Evolutionary conservation across 2,888 invertebrate genomes (phyloP).

Genomic region (Athetis lepigone): DNA sequence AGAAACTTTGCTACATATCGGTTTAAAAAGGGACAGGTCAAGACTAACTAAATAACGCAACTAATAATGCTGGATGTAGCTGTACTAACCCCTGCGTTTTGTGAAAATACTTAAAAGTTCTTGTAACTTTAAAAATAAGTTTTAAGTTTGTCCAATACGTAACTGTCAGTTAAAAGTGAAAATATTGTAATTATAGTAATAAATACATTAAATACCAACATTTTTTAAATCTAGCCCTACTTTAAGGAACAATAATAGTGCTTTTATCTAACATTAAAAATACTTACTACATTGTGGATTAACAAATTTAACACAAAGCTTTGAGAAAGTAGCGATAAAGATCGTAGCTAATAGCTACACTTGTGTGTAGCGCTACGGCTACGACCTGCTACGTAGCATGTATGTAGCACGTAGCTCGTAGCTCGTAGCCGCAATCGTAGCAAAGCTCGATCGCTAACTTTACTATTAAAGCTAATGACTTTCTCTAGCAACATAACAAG

Average conservation of each 20-base stretch:
- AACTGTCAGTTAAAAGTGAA: conserved; percentile 1
- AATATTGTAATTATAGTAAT: not conserved
- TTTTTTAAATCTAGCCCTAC: not conserved
- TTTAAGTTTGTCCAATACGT: conserved; percentile 13
- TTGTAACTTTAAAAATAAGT: not conserved
- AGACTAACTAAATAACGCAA: not conserved
- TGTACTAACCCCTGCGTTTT: not conserved
- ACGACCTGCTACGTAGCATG: no score
- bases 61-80: conserved; percentile 1
- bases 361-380: conserved; percentile 42
- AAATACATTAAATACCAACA: not conserved
- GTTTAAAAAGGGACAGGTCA: not conserved
- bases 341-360: conserved; percentile 36
- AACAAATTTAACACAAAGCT: conserved; percentile 14
- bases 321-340: conserved; percentile 11
- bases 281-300: conserved; percentile 3
- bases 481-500: conserved; percentile 9
- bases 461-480: conserved; percentile 13
- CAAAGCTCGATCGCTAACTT: conserved; percentile 28
- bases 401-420: conserved; percentile 46
- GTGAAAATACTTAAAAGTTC: not conserved
- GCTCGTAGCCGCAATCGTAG: conserved; percentile 54
- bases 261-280: not conserved
- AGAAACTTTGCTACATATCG: not conserved
- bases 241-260: not conserved